Evolutionary conservation across 2,888 invertebrate genomes (phyloP).

Genomic region (Lithosia quadra): DNA sequence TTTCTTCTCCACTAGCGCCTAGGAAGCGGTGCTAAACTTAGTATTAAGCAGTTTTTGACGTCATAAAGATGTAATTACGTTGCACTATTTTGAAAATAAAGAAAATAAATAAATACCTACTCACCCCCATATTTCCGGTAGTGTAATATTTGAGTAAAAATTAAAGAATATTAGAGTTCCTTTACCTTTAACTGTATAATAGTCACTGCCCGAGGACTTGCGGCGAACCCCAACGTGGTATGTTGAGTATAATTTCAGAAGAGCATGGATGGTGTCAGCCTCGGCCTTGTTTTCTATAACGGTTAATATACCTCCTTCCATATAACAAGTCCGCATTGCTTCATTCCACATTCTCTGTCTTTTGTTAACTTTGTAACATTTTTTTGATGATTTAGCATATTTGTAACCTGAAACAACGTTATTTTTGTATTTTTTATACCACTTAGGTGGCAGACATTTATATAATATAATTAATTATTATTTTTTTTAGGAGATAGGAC

Average conservation of each 20-base stretch:
- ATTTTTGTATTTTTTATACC: too few relatives aligned
- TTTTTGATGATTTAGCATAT: constrained; percentile 32
- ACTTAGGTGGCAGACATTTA: too few relatives aligned
- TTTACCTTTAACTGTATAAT: constrained; percentile 57
- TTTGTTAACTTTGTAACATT: constrained; percentile 55
- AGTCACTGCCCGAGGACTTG: constrained; percentile 35
- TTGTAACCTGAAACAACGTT: constrained; percentile 42
- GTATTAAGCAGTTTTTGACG: too few relatives aligned
- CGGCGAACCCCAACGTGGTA: constrained; percentile 51
- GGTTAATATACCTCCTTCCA: constrained; percentile 51
- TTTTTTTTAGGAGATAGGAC: too few relatives aligned
- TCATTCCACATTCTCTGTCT: constrained; percentile 46
- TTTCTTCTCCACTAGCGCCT: too few relatives aligned
- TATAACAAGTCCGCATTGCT: constrained; percentile 54
- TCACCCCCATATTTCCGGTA: too few relatives aligned
- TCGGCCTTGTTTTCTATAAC: constrained; percentile 35
- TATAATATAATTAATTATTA: too few relatives aligned
- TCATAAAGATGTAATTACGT: too few relatives aligned
- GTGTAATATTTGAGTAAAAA: too few relatives aligned
- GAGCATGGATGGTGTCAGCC: constrained; percentile 8
- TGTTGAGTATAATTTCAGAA: neutral
- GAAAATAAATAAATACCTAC: too few relatives aligned
- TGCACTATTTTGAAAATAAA: too few relatives aligned
- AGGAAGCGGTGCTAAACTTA: too few relatives aligned
- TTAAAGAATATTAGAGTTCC: neutral